Evolutionary conservation across 2,888 invertebrate genomes (phyloP).

Genomic region (Eurytoma californica): DNA sequence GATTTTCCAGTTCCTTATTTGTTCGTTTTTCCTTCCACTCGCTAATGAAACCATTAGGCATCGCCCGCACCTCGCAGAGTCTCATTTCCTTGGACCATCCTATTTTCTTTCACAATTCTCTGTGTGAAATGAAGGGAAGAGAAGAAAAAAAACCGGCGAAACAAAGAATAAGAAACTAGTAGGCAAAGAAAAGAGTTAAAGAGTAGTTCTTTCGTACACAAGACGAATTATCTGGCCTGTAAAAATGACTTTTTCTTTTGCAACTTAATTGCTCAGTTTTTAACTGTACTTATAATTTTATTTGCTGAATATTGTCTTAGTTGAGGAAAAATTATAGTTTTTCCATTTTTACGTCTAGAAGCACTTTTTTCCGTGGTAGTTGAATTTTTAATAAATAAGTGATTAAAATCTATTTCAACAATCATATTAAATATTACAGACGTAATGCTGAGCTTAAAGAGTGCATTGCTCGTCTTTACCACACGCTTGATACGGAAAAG

Average conservation of each 20-base stretch:
- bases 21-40: conserved; percentile 52
- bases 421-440: neutral
- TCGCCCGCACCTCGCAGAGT: conserved; percentile 60
- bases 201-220: conserved; percentile 22
- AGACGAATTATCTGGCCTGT: conserved; percentile 40
- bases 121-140: conserved; percentile 44
- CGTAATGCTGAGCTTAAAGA: too few species aligned
- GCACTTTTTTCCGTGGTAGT: neutral
- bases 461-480: neutral
- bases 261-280: conserved; percentile 20
- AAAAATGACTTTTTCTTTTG: conserved; percentile 23
- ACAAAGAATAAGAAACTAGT: conserved; percentile 47
- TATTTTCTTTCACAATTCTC: conserved; percentile 63
- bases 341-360: too few species aligned
- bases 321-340: neutral
- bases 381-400: too few species aligned
- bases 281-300: neutral
- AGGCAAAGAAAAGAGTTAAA: conserved; percentile 18
- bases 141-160: conserved; percentile 4
- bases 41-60: conserved; percentile 68
- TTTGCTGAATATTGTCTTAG: neutral
- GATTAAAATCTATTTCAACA: too few species aligned
- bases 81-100: conserved; percentile 64
- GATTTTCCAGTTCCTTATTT: conserved; percentile 51
- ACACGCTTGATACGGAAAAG: neutral